Conservation (phyloP, 2,888 invertebrate genomes). For the Ceramica pisi region DNA sequence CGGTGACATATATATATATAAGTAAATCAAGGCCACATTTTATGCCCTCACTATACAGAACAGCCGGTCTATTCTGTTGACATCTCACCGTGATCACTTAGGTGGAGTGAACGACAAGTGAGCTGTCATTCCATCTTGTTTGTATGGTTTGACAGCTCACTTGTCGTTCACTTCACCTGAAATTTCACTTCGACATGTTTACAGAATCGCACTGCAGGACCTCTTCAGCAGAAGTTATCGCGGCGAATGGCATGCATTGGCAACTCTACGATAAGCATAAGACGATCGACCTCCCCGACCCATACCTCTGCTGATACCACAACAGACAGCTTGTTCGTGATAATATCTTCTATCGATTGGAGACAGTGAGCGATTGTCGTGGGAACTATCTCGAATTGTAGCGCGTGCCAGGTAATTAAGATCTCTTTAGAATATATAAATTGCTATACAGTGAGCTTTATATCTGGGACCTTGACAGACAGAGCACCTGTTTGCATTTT, state of each 20-base stretch:
- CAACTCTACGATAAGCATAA: not conserved
- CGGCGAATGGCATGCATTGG: not conserved
- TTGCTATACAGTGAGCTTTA: not conserved
- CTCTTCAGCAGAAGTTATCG: not conserved
- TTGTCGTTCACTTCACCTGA: too few relatives aligned
- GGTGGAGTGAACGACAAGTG: too few relatives aligned
- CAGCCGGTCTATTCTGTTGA: too few relatives aligned
- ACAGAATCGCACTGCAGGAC: not conserved
- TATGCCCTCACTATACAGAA: too few relatives aligned
- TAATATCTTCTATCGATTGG: conserved; percentile 11
- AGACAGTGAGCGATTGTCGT: conserved; percentile 53
- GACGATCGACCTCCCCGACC: conserved; percentile 21
- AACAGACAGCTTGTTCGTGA: conserved; percentile 39
- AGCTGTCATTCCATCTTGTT: too few relatives aligned
- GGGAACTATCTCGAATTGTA: conserved; percentile 21
- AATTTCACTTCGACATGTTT: too few relatives aligned
- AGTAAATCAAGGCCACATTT: too few relatives aligned
- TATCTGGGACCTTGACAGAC: conserved; percentile 4
- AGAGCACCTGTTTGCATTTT: not conserved
- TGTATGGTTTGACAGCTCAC: too few relatives aligned
- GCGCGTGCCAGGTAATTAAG: conserved; percentile 28
- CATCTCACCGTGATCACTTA: too few relatives aligned
- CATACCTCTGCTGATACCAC: conserved; percentile 13
- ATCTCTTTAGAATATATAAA: conserved; percentile 2
- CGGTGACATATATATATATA: too few relatives aligned